Base-by-base conservation (phyloP, 2,888 invertebrate genomes). In the Hemaris fuciformis region DNA sequence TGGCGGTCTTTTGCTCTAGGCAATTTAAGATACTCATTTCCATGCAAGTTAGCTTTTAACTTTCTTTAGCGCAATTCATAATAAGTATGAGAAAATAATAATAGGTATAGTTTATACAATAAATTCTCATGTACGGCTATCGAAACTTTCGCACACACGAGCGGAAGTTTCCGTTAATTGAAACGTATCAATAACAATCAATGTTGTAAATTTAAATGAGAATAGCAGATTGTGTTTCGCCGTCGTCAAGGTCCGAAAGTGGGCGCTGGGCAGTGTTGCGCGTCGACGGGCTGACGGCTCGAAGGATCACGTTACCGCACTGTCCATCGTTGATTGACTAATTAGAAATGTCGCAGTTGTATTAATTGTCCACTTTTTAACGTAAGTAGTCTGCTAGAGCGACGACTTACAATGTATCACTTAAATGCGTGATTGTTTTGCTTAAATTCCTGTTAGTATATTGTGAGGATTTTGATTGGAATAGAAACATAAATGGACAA, bases 181-280 rank as follows among this genome's bases (percentile, higher is more conserved):
- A 41, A 13, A 53, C 31, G 31, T 60, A 41, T 25, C 22, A 46
- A 25, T 60, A 48, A 27, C 27, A 53, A 53, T 60, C 27, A 25
- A 5, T 53, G 45, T 45, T 43, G 13, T 43, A 18, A 42, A 48
- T 15, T 13, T 42, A 10, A 46, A 61, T 59, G 15, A 46, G 41
- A 31, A 60, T 62, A 38, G 23, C 58, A 62, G 73, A 79, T 80
- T 73, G 69, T 64, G 79, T 82, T 85, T 84, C 79, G 80, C 76
- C 63, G 70, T 80, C 83, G 70, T 80, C 83, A 82, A 84, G 81
- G 80, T 73, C 73, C 69, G 67, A 65, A 68, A 72, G 73, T 62
- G 71, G 67, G 65, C 60, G 67, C 67, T 70, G 76, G 66, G 70
- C 71, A 70, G 69, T 72, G 75, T 63, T 71, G 75, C 74, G 76